A percentile compares a stretch with the other conserved stretches of the same genome.
These are phyloP conservation scores for Cynoglossus semilaevis DNA, from an alignment of 2,113 vertebrate genomes.

Conservation along the genomic window DNA sequence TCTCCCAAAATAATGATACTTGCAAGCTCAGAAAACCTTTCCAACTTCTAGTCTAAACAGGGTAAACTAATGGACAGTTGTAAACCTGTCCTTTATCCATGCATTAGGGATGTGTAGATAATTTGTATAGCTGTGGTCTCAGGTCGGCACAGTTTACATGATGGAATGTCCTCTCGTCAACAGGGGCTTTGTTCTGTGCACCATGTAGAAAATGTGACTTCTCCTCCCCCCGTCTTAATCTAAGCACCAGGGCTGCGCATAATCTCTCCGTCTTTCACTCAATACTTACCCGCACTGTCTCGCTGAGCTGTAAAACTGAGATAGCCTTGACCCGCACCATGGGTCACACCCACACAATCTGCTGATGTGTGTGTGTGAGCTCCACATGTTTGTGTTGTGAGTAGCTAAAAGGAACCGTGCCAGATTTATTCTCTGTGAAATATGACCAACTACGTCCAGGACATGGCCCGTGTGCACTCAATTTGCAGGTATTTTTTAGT, in stretches of 20 bases:
- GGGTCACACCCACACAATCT: not conserved
- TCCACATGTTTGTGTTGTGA: conserved; percentile 3
- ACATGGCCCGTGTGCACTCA: too few species aligned
- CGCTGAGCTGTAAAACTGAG: conserved; percentile 12
- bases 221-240: conserved; percentile 47
- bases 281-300: conserved; percentile 6
- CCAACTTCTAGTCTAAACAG: conserved; percentile 1
- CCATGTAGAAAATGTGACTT: conserved; percentile 62
- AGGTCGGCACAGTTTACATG: conserved; percentile 30
- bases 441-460: not conserved
- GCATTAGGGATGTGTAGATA: not conserved
- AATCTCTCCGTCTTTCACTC: conserved; percentile 36
- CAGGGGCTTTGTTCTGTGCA: conserved; percentile 59
- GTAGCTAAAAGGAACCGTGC: not conserved
- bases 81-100: conserved; percentile 9
- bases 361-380: conserved; percentile 1
- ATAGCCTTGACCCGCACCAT: conserved; percentile 25
- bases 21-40: conserved; percentile 14
- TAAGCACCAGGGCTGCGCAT: conserved; percentile 24
- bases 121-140: not conserved
- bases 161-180: conserved; percentile 57
- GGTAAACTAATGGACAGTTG: not conserved
- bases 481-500: too few species aligned
- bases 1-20: conserved; percentile 16
- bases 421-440: not conserved